These are phyloP conservation scores for Aphaenogaster floridana DNA, from an alignment of 1,140 invertebrate species.

Conservation along the genomic window DNA sequence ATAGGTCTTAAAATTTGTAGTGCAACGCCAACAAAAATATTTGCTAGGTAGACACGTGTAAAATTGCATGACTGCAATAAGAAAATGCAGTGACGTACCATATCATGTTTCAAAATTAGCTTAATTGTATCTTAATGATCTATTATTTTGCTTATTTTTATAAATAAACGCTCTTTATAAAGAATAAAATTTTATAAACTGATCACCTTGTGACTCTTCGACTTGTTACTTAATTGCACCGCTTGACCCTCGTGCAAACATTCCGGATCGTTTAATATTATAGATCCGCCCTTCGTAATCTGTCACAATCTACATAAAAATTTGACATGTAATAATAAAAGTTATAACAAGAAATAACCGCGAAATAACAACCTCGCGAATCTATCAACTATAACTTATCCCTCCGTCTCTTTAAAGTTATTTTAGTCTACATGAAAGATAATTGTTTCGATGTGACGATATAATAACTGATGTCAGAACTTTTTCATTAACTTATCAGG, in stretches of 20 bases:
- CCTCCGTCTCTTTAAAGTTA: background rate
- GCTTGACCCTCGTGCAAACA: conserved; percentile 26
- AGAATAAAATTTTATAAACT: background rate
- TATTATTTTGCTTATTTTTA: background rate
- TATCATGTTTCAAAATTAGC: background rate
- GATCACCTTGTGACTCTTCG: background rate
- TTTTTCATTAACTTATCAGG: background rate
- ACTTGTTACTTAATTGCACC: conserved; percentile 11
- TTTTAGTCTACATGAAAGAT: background rate
- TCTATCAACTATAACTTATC: background rate
- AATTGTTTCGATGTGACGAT: background rate
- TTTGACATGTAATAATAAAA: background rate
- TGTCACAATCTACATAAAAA: conserved; percentile 25
- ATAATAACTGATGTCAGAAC: background rate
- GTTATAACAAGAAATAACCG: background rate
- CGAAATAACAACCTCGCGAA: background rate
- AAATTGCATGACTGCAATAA: conserved; percentile 2
- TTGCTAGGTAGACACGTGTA: background rate
- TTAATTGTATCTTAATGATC: conserved; percentile 5
- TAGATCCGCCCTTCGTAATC: conserved; percentile 43
- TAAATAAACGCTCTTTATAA: background rate
- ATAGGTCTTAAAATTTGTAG: background rate
- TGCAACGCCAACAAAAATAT: conserved; percentile 31
- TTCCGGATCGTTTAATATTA: conserved; percentile 49
- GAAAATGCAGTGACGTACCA: background rate